Evolutionary conservation across 2,797 vertebrate genomes (phyloP), one percentile per base, ranked within the genome.

Genomic region (Amazonetta brasiliensis): DNA sequence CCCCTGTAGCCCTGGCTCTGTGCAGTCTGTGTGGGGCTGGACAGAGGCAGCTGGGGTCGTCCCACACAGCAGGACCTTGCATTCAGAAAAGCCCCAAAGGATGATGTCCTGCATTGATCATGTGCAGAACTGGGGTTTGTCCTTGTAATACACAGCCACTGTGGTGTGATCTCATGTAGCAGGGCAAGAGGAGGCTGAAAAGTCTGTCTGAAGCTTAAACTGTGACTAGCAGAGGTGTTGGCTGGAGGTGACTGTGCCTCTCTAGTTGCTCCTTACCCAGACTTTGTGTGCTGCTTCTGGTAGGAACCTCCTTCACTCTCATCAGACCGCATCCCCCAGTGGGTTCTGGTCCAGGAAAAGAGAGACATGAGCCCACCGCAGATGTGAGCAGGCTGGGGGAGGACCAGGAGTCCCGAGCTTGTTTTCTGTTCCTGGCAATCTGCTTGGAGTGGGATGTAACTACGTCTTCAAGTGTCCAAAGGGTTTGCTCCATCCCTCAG

Each of bases 291-390:
- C 23, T 54, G 17, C 12, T 58, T 0, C 0, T 58, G 16, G 85
- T 73, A 31, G 52, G 63, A 82, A 19, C 23, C n/a, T 39, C 11
- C 13, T 50, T 81, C 85, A 55, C 28, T 79, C 1, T 79, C 12
- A 37, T 56, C 17, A 17, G 63, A 1, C 17, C 1, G 2, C n/a
- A n/a, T 91, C 2, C 2, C 17, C 2, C 22, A 28, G 21, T 59
- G n/a, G 28, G 3, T 35, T 4, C 39, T 31, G 22, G 25, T 37
- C 30, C 41, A 39, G 10, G 19, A 55, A 37, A 43, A 68, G 3
- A 46, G 14, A 1, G 33, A 12, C 0, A 2, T 60, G 54, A 66
- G 37, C 37, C 9, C 64, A 50, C 23, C n/a, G 30, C 26, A 35
- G 8, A 21, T 23, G 20, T 37, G 73, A 75, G 35, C 26, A 66